Base-by-base conservation (phyloP, 2,888 invertebrate species). In the Hydroisotoma schaefferi region DNA sequence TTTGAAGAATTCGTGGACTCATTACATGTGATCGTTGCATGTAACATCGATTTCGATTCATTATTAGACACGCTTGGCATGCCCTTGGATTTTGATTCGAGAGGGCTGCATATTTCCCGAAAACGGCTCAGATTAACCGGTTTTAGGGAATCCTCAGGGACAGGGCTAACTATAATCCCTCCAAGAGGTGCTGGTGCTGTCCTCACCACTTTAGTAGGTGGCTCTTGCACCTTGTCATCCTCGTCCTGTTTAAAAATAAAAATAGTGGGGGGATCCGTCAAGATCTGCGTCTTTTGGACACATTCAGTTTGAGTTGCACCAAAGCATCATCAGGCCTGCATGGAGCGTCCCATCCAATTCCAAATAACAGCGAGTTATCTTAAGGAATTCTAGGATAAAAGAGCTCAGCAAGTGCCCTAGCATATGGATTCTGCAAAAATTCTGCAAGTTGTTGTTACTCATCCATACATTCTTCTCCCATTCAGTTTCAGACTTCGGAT, bases 141-240 rank as follows among this genome's bases (percentile, higher is more conserved):
- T 15, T 10, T 20, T 18, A n/a, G n/a, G 20, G 51, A 20, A 37
- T 20, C 51, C 18, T 29, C 33, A 52, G 29, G 37, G 2, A n/a
- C 37, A 52, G 12, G 29, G 20, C 18, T 52, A n/a, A 52, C 22
- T 33, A 20, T 27, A 27, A 29, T 18, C 27, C 51, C 51, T 6
- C 51, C 51, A 22, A 52, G 37, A 8, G 55, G 28, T 33, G 58
- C 33, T 12, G 55, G 28, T 33, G 58, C 33, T 27, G 28, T 28
- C 40, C 37, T 55, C 27, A 51, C 46, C 29, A 63, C 47, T 52
- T 59, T 58, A n/a, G 52, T 53, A 18, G 58, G 57, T 23, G 57
- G 55, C 55, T 57, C 57, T 49, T 57, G 57, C n/a, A 57, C 60
- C 26, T 28, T 37, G 46, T 60, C 47, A 29, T 46, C 55, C 47